A percentile compares a stretch with the other conserved stretches of the same genome.
Evolutionary conservation across 2,797 vertebrate species (phyloP).

Genomic region (Lithobates pipiens): DNA sequence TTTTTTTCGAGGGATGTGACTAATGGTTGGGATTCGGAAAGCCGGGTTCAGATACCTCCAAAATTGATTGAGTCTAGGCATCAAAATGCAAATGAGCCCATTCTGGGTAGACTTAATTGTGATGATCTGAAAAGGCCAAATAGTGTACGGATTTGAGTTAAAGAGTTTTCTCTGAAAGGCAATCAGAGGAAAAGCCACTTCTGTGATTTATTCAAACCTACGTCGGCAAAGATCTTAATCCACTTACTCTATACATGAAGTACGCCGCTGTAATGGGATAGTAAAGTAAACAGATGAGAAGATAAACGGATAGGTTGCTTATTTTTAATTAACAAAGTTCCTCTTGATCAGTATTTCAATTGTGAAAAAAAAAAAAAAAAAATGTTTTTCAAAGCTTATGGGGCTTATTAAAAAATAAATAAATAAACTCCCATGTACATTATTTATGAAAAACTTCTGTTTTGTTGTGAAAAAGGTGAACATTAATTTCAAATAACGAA

Average conservation of each 20-base stretch:
- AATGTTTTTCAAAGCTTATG: no score
- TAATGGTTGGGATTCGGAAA: constrained; percentile 33
- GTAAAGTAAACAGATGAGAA: background rate
- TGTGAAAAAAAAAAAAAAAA: no score
- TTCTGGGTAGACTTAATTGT: constrained; percentile 54
- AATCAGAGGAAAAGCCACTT: constrained; percentile 52
- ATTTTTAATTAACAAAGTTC: constrained; percentile 21
- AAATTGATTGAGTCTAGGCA: constrained; percentile 51
- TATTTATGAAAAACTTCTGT: no score
- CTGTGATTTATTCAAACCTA: constrained; percentile 46
- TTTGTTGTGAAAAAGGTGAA: no score
- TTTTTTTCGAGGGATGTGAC: constrained; percentile 24
- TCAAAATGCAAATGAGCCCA: constrained; percentile 57
- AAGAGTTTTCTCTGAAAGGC: constrained; percentile 54
- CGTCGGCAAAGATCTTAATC: constrained; percentile 1
- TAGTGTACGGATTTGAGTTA: constrained; percentile 45
- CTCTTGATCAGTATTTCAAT: no score
- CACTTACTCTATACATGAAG: constrained; percentile 20
- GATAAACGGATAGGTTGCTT: constrained; percentile 1
- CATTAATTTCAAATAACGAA: no score
- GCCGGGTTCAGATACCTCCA: constrained; percentile 28
- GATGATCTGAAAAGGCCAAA: constrained; percentile 49
- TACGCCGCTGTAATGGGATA: background rate
- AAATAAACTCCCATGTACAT: no score
- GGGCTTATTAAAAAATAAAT: no score